Conservation (phyloP, 2,113 vertebrate genomes). For the Ailurus styani region DNA sequence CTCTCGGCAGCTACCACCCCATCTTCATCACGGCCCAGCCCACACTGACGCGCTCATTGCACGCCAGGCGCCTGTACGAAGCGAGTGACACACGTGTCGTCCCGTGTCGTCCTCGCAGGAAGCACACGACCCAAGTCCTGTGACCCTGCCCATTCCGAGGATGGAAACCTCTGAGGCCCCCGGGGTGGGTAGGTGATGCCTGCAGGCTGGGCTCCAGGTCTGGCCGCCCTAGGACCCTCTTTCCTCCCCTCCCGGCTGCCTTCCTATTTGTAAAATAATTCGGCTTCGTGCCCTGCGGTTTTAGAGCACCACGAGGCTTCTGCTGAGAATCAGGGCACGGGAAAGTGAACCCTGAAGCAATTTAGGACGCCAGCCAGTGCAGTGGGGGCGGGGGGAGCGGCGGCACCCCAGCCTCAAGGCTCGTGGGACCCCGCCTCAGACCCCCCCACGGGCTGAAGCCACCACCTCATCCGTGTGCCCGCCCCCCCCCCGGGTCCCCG, state of each 20-base stretch:
- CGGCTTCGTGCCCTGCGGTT: neutral
- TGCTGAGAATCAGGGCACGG: neutral
- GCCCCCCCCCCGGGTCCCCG: accelerated
- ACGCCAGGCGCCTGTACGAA: neutral
- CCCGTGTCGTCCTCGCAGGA: neutral
- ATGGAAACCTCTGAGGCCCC: neutral
- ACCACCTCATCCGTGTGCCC: neutral
- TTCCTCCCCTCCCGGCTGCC: neutral
- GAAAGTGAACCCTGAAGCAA: neutral
- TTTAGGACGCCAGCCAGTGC: neutral
- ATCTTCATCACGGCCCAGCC: neutral
- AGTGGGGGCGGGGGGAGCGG: accelerated
- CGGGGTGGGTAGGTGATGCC: neutral
- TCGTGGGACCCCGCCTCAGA: neutral
- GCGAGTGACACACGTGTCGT: accelerated
- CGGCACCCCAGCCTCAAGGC: accelerated
- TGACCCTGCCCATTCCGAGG: neutral
- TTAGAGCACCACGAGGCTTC: neutral
- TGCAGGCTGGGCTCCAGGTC: neutral
- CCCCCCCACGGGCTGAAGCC: neutral
- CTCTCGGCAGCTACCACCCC: neutral
- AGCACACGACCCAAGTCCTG: neutral
- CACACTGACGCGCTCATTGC: accelerated
- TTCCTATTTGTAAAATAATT: accelerated
- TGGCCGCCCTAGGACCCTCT: accelerated